Base-by-base conservation (phyloP, 1,140 invertebrate species). In the Hylyphantes graminicola region DNA sequence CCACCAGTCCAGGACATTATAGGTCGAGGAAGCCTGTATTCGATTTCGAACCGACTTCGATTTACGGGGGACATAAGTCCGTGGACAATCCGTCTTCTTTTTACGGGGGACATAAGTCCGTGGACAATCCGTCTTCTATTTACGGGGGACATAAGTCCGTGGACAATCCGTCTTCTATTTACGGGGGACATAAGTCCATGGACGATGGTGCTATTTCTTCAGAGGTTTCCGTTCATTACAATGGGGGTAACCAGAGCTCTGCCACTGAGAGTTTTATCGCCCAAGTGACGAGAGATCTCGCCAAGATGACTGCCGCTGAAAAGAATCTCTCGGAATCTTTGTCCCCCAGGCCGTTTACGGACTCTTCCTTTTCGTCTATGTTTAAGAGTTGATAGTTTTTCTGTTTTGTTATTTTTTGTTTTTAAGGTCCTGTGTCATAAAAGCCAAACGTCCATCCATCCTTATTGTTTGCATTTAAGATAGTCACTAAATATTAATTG, bases 231-330 rank as follows among this genome's bases (percentile, higher is more conserved):
- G 19, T 57, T 15, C 48, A 70, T 48, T 51, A 57, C 9, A 59
- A 54, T 11, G 68, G 64, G 17, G 13, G 8, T 68, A 55, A 68
- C 17, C 12, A 50, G 7, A 53, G 7, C 10, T 19, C 63, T 9
- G 13, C 73, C 15, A 77, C 50, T 7, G 82, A 85, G 13, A 85
- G 82, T 50, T 85, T 85, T 51, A 85, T 85, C 15, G 82, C 82
- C 51, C 82, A 85, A 21, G 65, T 85, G 7, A 77, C 82, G 13
- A 85, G 74, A 53, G 82, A 85, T 70, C 63, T 85, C 13, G 82
- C 82, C 48, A 85, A 72, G 70, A 77, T 85, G 73, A 68, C 54
- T 19, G 70, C 73, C 17, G 12, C 10, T 53, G 59, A 63, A 7
- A 48, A 48, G 48, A 67, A 35, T 70, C 53, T 68, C 61, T 65